Base-by-base conservation (phyloP, 1,140 invertebrate species). In the Drosophila triauraria region DNA sequence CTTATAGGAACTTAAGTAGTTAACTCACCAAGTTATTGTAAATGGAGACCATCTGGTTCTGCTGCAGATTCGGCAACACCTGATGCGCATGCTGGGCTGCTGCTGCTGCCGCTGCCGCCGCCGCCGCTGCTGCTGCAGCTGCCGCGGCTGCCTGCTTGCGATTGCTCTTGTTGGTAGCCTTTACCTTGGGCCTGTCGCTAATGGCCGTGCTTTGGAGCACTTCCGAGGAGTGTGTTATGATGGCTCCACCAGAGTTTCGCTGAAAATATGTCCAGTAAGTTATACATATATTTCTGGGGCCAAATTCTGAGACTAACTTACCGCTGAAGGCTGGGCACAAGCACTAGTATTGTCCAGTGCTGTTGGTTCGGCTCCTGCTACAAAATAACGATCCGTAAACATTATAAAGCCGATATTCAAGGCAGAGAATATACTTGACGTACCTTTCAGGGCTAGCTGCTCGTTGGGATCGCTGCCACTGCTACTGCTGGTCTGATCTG, bases 181-280 rank as follows among this genome's bases (percentile, higher is more conserved):
- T 97, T 0, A 95, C 96, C 94, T 97, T 97, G 38, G 96, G 96
- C 76, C 96, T 94, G 93, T 97, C 96, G 92, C 95, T 96, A 44
- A 96, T 96, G 61, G 96, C 96, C 51, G 96, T 96, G 87, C 95
- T 95, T 93, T 96, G 94, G 38, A 94, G 84, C 23, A 93, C 92
- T 82, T 91, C 74, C 71, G 91, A 91, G 91, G 93, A 84, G 93
- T 94, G 90, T 60, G 93, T 71, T 80, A 94, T 71, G 83, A 94
- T 63, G 82, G 93, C 67, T 27, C 80, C 68, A 17, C 76, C 58
- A 56, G 84, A 64, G 60, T 72, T 82, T 54, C 78, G 81, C 84
- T 87, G 30, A 1, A 58, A 75, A 44, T 23, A 35, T 5, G 2
- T 4, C 2, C 9, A 42, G 1, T 20, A 10, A 13, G 20, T 23